Percentiles rank a stretch among this genome's conserved stretches.
Conservation (phyloP, 2,888 invertebrate genomes). For the Cheilosia grossa region DNA sequence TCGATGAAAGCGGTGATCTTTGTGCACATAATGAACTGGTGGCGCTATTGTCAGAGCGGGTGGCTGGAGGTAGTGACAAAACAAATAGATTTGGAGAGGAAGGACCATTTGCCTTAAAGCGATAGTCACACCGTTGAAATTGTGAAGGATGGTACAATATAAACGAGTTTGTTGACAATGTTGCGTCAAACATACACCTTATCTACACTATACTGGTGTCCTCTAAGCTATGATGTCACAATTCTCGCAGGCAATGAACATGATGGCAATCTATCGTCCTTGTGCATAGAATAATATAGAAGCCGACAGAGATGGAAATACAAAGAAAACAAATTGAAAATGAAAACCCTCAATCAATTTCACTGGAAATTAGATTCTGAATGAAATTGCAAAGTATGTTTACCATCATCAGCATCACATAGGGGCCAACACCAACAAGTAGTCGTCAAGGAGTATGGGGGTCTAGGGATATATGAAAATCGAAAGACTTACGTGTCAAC, state of each 20-base stretch:
- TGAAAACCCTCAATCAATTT: slow-evolving; percentile 72
- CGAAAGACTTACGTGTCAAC: slow-evolving; percentile 15
- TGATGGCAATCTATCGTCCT: slow-evolving; percentile 44
- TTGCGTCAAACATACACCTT: slow-evolving; percentile 35
- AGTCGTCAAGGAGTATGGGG: neutral
- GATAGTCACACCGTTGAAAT: slow-evolving; percentile 1
- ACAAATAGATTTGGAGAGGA: slow-evolving; percentile 30
- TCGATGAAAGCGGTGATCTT: slow-evolving; percentile 47
- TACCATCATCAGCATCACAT: slow-evolving; percentile 30
- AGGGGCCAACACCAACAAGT: slow-evolving; percentile 1
- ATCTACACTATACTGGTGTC: neutral
- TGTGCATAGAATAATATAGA: slow-evolving; percentile 46
- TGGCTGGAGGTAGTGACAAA: slow-evolving; percentile 4
- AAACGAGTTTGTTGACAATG: slow-evolving; percentile 65
- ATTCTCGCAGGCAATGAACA: slow-evolving; percentile 26
- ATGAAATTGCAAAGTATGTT: slow-evolving; percentile 59
- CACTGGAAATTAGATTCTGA: slow-evolving; percentile 71
- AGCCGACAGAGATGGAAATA: slow-evolving; percentile 48
- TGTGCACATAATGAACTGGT: slow-evolving; percentile 37
- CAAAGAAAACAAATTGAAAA: slow-evolving; percentile 71
- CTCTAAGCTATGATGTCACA: slow-evolving; percentile 46
- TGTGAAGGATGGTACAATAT: slow-evolving; percentile 23
- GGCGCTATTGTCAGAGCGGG: neutral
- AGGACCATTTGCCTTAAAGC: slow-evolving; percentile 7
- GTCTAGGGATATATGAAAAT: slow-evolving; percentile 1